A percentile compares a stretch with the other conserved stretches of the same genome.
Conservation (phyloP, 2,888 invertebrate genomes). For the Dynastes maya region DNA sequence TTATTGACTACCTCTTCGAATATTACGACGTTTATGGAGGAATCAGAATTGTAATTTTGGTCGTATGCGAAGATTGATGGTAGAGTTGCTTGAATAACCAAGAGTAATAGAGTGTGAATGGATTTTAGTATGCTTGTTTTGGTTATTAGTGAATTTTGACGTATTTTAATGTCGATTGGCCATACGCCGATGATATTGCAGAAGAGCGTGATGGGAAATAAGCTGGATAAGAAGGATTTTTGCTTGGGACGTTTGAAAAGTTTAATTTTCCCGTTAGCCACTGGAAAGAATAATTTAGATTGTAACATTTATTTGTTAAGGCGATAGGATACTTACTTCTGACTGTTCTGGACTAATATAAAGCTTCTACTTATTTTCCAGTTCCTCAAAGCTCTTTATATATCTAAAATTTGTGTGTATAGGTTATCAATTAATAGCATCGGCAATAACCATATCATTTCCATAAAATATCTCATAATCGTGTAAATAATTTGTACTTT, state of each 20-base stretch:
- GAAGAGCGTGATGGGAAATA: slow-evolving; percentile 41
- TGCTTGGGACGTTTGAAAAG: slow-evolving; percentile 1
- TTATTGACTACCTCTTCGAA: slow-evolving; percentile 49
- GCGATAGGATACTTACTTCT: no score
- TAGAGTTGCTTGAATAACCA: slow-evolving; percentile 19
- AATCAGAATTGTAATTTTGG: not conserved
- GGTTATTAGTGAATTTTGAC: not conserved
- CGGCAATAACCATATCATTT: no score
- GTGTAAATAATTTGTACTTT: no score
- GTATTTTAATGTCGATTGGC: slow-evolving; percentile 26
- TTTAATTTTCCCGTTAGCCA: slow-evolving; percentile 18
- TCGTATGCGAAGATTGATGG: slow-evolving; percentile 19
- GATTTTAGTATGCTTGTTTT: slow-evolving; percentile 46
- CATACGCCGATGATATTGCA: slow-evolving; percentile 46
- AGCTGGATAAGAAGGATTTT: slow-evolving; percentile 24
- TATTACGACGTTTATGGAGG: slow-evolving; percentile 46
- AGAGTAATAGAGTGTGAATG: slow-evolving; percentile 37
- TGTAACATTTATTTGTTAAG: no score
- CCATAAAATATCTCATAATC: no score
- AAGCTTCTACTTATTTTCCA: no score
- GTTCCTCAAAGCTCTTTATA: no score
- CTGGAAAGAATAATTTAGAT: not conserved
- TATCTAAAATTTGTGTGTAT: no score
- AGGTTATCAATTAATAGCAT: no score
- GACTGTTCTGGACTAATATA: no score